Percentiles rank a stretch among this genome's conserved stretches.
These are phyloP conservation scores for Callyntrura sp. DNA, from an alignment of 2,888 invertebrate genomes.

Conservation along the genomic window DNA sequence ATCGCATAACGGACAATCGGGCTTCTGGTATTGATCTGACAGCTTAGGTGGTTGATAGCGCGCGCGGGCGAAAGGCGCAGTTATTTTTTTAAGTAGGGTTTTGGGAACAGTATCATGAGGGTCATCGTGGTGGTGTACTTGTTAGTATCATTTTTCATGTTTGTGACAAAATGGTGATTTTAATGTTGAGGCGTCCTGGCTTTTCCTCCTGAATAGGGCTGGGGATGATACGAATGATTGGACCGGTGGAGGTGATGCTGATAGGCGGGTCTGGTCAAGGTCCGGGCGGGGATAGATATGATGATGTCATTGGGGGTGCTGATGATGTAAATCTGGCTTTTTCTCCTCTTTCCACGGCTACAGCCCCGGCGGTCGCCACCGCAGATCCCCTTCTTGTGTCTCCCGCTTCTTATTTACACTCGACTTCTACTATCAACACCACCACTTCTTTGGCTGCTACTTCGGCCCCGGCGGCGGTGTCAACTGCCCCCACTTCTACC, in stretches of 20 bases:
- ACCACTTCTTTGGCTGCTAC: not conserved
- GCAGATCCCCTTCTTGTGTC: not conserved
- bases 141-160: not conserved
- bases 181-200: constrained; percentile 51
- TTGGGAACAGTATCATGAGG: not conserved
- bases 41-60: not conserved
- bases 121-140: not conserved
- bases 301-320: not conserved
- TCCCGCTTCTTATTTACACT: not conserved
- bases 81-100: not conserved
- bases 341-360: not conserved
- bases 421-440: not conserved
- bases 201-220: constrained; percentile 63
- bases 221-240: constrained; percentile 61
- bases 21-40: too few species aligned
- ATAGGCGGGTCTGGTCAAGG: constrained; percentile 50
- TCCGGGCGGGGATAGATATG: constrained; percentile 13
- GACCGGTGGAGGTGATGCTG: constrained; percentile 55
- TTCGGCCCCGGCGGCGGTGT: too few species aligned
- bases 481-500: too few species aligned
- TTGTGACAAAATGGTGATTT: constrained; percentile 23
- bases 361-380: not conserved
- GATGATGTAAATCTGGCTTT: not conserved
- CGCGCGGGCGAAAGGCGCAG: not conserved
- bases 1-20: too few species aligned